Evolutionary conservation across 2,797 vertebrate genomes (phyloP), one percentile per base, ranked within the genome.

Genomic region (Dipus sagitta): DNA sequence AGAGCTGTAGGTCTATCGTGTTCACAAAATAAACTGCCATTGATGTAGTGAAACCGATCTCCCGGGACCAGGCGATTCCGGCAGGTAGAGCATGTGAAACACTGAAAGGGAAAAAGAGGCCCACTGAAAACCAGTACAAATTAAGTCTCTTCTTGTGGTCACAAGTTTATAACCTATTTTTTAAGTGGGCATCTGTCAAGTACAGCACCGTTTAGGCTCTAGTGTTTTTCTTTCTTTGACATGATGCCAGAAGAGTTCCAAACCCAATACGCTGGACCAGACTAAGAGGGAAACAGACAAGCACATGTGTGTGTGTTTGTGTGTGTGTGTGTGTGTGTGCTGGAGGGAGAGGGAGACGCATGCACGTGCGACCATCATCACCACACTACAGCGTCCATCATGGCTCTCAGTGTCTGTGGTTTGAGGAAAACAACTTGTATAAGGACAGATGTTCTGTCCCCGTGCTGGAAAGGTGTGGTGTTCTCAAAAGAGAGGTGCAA

Each of bases 11-110:
- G 99, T 99, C 99, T 99, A 99, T 99, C 99, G 98, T 99, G 99
- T 99, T 99, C 99, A 97, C 99, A 99, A 98, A 99, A 99, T 99
- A 99, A 99, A 99, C 99, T 99, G 99, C 99, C 99, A 98, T 99
- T 99, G 99, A 99, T 99, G 99, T 99, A 99, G 99, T 99, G 99
- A 98, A 99, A 99, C 98, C 99, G 98, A 98, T 99, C 99, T 96
- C 99, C 99, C 0, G 99, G 99, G 98, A 99, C 99, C 95, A 99
- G 99, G 97, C 99, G 99, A 98, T 99, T 99, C 99, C 99, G 98
- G 99, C 99, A 99, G 98, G 99, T 99, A 98, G 99, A 99, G 99
- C 99, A 99, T 60, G 99, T 99, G 98, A 99, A 99, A 99, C 99
- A 99, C 99, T 99, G 98, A 13, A 93, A 96, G 90, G 14, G 91